These are phyloP conservation scores for Malurus melanocephalus DNA, from an alignment of 2,113 vertebrate genomes.

Conservation along the genomic window DNA sequence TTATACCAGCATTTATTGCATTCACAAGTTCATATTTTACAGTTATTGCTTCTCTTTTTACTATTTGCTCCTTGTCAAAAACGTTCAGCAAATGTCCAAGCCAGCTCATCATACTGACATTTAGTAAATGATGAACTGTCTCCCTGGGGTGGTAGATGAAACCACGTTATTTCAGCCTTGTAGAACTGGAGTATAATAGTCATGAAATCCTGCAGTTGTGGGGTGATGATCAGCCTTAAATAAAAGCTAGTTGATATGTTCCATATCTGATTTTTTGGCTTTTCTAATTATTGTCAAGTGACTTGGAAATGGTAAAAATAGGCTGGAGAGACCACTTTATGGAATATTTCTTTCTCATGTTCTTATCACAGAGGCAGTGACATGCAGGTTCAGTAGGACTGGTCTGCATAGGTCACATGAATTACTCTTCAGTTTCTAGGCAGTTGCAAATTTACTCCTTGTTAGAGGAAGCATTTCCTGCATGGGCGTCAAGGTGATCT, in stretches of 20 bases:
- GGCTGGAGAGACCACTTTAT: neutral
- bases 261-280: neutral
- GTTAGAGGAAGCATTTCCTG: neutral
- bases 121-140: conserved; percentile 31
- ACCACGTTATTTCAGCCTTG: neutral
- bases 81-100: conserved; percentile 24
- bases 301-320: neutral
- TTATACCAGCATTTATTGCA: conserved; percentile 1
- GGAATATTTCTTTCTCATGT: neutral
- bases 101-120: conserved; percentile 36
- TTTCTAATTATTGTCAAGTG: neutral
- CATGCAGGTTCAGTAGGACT: neutral
- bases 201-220: neutral
- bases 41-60: conserved; percentile 39
- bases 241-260: neutral
- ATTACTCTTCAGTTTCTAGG: neutral
- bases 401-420: neutral
- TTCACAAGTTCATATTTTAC: conserved; percentile 8
- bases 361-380: neutral
- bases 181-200: neutral
- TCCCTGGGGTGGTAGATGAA: conserved; percentile 9
- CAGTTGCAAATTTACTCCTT: neutral
- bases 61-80: conserved; percentile 41
- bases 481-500: neutral
- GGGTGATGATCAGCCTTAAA: neutral